Evolutionary conservation across 2,888 invertebrate genomes (phyloP).

Genomic region (Serrognathus titanus): DNA sequence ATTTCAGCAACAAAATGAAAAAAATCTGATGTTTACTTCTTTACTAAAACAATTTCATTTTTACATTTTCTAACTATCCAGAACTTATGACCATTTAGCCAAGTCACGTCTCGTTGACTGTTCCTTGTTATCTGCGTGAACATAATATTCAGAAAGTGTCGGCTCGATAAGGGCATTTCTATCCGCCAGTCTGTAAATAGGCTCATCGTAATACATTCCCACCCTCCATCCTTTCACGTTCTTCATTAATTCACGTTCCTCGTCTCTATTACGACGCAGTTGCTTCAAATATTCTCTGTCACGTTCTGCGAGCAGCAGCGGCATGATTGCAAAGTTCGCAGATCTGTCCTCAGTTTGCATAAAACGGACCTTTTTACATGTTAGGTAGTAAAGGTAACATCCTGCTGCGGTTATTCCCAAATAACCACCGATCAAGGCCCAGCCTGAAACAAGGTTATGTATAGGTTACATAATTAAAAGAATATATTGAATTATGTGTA

Average conservation of each 20-base stretch:
- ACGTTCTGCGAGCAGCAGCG: slow-evolving; percentile 77
- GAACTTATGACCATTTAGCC: slow-evolving; percentile 6
- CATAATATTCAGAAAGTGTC: slow-evolving; percentile 67
- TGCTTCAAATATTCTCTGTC: slow-evolving; percentile 83
- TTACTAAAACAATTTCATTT: too few species aligned
- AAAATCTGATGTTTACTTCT: too few species aligned
- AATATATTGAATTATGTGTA: slow-evolving; percentile 3
- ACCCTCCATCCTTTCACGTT: slow-evolving; percentile 89
- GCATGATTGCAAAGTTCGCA: slow-evolving; percentile 70
- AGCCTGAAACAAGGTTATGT: slow-evolving; percentile 51
- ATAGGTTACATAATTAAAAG: slow-evolving; percentile 25
- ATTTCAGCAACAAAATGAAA: too few species aligned
- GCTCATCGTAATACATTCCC: slow-evolving; percentile 85
- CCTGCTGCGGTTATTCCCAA: slow-evolving; percentile 56
- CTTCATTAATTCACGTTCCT: slow-evolving; percentile 83
- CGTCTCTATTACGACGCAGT: slow-evolving; percentile 73
- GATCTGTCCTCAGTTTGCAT: slow-evolving; percentile 73
- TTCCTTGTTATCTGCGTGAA: slow-evolving; percentile 57
- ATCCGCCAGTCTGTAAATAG: slow-evolving; percentile 68
- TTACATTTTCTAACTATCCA: too few species aligned
- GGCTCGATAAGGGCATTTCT: slow-evolving; percentile 64
- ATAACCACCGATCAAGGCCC: slow-evolving; percentile 61
- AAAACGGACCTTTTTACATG: slow-evolving; percentile 52
- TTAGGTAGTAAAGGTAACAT: slow-evolving; percentile 57
- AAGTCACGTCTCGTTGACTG: slow-evolving; percentile 55